Conservation (phyloP, 1,140 invertebrate genomes). For the Sycophila sp. region DNA sequence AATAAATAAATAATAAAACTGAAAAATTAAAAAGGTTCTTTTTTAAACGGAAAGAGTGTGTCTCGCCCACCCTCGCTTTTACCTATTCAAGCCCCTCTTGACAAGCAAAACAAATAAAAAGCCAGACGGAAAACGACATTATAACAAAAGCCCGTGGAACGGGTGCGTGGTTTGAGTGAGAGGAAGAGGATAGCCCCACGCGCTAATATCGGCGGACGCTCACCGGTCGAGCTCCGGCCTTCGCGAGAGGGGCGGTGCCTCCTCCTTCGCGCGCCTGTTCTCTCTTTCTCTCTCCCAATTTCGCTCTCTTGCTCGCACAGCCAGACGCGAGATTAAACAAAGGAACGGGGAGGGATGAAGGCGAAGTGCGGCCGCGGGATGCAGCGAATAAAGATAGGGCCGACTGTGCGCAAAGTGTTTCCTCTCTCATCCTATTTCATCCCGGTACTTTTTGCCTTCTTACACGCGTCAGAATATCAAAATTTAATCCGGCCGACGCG, state of each 20-base stretch:
- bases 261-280: neutral
- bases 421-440: slow-evolving; percentile 6
- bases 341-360: slow-evolving; percentile 41
- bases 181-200: neutral
- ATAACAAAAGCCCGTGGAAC: slow-evolving; percentile 58
- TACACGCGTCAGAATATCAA: neutral
- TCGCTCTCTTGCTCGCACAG: too few species aligned
- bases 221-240: too few species aligned
- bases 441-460: neutral
- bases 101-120: neutral
- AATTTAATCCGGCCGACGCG: slow-evolving; percentile 28
- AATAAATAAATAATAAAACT: neutral
- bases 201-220: slow-evolving; percentile 3
- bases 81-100: neutral
- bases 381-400: slow-evolving; percentile 42
- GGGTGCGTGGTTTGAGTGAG: slow-evolving; percentile 39
- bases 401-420: slow-evolving; percentile 21
- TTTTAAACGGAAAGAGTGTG: too few species aligned
- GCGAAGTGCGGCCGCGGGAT: slow-evolving; percentile 32
- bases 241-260: slow-evolving; percentile 18
- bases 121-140: slow-evolving; percentile 58
- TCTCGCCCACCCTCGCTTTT: too few species aligned
- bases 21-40: too few species aligned
- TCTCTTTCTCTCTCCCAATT: too few species aligned
- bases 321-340: slow-evolving; percentile 59